phyloP scores from a whole-genome alignment of 2,797 vertebrate species.

The Anguilla obscura region DNA sequence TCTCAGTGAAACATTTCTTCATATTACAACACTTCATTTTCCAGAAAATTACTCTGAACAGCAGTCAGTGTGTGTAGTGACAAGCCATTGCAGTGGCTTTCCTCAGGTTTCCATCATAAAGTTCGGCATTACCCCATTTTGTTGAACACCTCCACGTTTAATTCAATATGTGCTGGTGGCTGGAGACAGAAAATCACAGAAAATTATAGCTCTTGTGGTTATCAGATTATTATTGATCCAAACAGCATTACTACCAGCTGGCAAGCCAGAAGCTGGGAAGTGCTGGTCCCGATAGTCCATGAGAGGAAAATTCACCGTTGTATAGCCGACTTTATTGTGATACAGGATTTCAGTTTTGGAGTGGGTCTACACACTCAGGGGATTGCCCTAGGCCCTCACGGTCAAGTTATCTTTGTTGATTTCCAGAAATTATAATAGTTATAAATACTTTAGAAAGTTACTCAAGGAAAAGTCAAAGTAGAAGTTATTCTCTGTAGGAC shows the following conservation, averaged over 20 bases:
- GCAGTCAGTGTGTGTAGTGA: neutral
- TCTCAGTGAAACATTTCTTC: neutral
- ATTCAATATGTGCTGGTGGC: neutral
- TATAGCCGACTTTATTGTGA: neutral
- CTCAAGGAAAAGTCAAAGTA: no score
- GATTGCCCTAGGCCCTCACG: neutral
- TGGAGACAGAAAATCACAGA: neutral
- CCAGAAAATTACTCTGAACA: neutral
- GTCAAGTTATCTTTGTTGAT: neutral
- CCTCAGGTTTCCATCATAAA: neutral
- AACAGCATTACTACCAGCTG: neutral
- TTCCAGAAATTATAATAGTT: neutral
- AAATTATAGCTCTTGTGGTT: neutral
- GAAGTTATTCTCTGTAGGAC: no score
- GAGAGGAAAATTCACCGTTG: neutral
- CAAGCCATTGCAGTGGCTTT: neutral
- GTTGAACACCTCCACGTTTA: neutral
- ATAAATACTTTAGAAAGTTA: no score
- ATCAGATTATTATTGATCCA: conserved; percentile 11
- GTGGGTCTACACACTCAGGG: neutral
- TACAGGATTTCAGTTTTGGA: neutral
- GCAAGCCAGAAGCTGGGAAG: neutral
- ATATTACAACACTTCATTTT: neutral
- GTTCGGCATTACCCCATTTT: neutral
- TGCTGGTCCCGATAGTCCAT: neutral